Evolutionary conservation across 1,140 invertebrate genomes (phyloP).

Genomic region (Manduca sexta): DNA sequence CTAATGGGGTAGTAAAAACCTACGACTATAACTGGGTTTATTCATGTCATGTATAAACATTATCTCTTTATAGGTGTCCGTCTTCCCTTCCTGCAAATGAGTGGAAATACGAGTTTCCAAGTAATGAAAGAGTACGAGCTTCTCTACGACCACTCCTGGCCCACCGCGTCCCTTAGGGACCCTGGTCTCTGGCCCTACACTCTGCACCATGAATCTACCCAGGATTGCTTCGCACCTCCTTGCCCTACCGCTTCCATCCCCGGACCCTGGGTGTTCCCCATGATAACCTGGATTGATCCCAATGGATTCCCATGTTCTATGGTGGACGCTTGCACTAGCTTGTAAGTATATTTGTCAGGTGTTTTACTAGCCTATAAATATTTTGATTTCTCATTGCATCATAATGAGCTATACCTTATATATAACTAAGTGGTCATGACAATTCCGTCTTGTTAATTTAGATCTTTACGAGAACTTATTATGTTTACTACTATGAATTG

Average conservation of each 20-base stretch:
- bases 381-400: too few relatives aligned
- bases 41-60: too few relatives aligned
- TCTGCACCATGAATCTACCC: conserved; percentile 75
- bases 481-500: too few relatives aligned
- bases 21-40: neutral
- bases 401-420: too few relatives aligned
- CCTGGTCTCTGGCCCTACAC: conserved; percentile 84
- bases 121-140: conserved; percentile 68
- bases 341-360: conserved; percentile 66
- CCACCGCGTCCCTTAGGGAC: conserved; percentile 69
- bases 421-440: too few relatives aligned
- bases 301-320: conserved; percentile 73
- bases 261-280: conserved; percentile 77
- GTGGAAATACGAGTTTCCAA: conserved; percentile 76
- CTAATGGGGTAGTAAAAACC: too few relatives aligned
- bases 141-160: conserved; percentile 79
- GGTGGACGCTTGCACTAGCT: conserved; percentile 75
- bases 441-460: too few relatives aligned
- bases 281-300: conserved; percentile 75
- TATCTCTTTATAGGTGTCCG: too few relatives aligned
- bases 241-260: conserved; percentile 78
- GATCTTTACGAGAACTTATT: too few relatives aligned
- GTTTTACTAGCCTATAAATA: too few relatives aligned
- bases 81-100: conserved; percentile 79
- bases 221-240: conserved; percentile 78